phyloP scores from a whole-genome alignment of 92 coral and sea anemone species.

The Palythoa grandis region DNA sequence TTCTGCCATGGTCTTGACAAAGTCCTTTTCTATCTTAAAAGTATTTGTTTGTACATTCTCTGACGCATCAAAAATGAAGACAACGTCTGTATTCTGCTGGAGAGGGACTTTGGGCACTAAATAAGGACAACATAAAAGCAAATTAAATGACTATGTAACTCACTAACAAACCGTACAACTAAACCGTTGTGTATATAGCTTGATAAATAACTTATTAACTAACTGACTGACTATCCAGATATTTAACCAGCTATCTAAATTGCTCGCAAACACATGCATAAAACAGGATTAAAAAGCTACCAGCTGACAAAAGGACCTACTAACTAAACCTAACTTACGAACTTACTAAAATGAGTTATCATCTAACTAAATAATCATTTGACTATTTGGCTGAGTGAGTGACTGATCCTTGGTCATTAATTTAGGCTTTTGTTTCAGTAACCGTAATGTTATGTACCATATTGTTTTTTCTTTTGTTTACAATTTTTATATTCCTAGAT shows the following conservation, averaged over 20 bases:
- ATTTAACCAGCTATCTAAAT: background rate
- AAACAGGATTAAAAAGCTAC: background rate
- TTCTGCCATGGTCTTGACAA: slow-evolving; percentile 50
- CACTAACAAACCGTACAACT: too few relatives aligned
- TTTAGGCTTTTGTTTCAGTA: too few relatives aligned
- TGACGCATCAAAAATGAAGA: slow-evolving; percentile 63
- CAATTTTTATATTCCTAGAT: background rate
- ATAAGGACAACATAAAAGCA: background rate
- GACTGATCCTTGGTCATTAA: too few relatives aligned
- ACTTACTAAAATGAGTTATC: too few relatives aligned
- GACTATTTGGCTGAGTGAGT: too few relatives aligned
- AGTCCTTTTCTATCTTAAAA: slow-evolving; percentile 50
- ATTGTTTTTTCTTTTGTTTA: too few relatives aligned
- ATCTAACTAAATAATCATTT: too few relatives aligned
- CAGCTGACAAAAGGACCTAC: background rate
- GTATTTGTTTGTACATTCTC: slow-evolving; percentile 38
- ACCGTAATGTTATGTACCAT: too few relatives aligned
- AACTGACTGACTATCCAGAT: too few relatives aligned
- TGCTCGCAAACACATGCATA: background rate
- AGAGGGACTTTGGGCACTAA: slow-evolving; percentile 34
- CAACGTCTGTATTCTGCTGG: slow-evolving; percentile 39
- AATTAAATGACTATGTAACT: background rate
- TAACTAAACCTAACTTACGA: too few relatives aligned
- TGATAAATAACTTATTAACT: too few relatives aligned
- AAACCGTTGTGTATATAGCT: too few relatives aligned